These are phyloP conservation scores for Drosophila micromelanica DNA, from an alignment of 1,140 invertebrate species.

Conservation along the genomic window DNA sequence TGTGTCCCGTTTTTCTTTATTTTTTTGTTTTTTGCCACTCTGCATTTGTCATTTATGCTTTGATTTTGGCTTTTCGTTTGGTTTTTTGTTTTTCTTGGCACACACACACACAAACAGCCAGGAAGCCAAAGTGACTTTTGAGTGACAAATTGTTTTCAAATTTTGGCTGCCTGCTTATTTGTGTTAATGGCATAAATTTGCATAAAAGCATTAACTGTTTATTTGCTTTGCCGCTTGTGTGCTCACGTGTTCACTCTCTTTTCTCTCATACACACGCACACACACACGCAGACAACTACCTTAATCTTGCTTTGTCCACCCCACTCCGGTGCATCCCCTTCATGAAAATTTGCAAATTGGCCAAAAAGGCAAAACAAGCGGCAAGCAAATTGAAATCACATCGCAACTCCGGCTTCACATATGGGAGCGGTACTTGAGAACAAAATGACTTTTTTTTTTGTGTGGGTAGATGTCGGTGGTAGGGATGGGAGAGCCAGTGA, in stretches of 20 bases:
- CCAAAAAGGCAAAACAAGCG: conserved; percentile 61
- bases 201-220: conserved; percentile 83
- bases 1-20: conserved; percentile 3
- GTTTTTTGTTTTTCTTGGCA: conserved; percentile 41
- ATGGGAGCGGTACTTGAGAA: conserved; percentile 37
- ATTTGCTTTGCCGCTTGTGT: conserved; percentile 75
- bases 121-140: conserved; percentile 74
- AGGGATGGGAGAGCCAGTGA: conserved; percentile 13
- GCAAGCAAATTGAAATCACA: conserved; percentile 72
- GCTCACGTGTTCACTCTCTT: conserved; percentile 12
- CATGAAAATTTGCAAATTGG: conserved; percentile 79
- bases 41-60: conserved; percentile 73
- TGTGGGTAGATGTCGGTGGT: not conserved
- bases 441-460: conserved; percentile 41
- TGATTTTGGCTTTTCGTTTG: conserved; percentile 55
- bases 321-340: conserved; percentile 40
- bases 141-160: conserved; percentile 83
- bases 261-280: conserved; percentile 4
- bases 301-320: conserved; percentile 29
- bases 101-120: conserved; percentile 10
- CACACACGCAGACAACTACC: conserved; percentile 10
- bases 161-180: conserved; percentile 74
- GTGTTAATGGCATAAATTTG: conserved; percentile 83
- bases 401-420: conserved; percentile 42
- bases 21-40: conserved; percentile 41